Percentiles rank a stretch among this genome's conserved stretches.
phyloP scores from a whole-genome alignment of 2,113 vertebrate species.

The Halcyon malimbica region DNA sequence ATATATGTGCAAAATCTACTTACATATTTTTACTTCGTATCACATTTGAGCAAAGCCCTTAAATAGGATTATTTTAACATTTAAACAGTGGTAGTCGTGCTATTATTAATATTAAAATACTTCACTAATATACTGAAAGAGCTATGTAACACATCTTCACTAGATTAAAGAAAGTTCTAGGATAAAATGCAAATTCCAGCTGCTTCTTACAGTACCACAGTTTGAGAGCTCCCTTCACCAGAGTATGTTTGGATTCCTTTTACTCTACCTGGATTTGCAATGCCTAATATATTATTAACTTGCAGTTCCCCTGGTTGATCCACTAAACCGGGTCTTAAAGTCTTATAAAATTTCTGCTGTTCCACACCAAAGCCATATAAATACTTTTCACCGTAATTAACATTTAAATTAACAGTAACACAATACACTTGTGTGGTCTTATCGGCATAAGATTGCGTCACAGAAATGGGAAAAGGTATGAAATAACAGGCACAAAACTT shows the following conservation, averaged over 20 bases:
- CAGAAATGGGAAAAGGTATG: not conserved
- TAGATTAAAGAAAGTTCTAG: constrained; percentile 4
- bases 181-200: constrained; percentile 25
- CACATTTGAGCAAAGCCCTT: not conserved
- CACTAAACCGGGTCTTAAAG: constrained; percentile 34
- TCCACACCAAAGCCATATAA: not conserved
- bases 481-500: not conserved
- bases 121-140: not conserved
- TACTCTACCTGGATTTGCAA: constrained; percentile 34
- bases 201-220: not conserved
- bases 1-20: not conserved
- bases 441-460: not conserved
- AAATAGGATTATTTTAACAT: constrained; percentile 39
- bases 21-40: constrained; percentile 1
- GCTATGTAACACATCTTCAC: not conserved
- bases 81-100: constrained; percentile 33
- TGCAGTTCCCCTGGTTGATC: constrained; percentile 1
- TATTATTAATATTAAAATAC: constrained; percentile 46
- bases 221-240: not conserved
- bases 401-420: constrained; percentile 30
- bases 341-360: constrained; percentile 31
- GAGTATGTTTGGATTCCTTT: constrained; percentile 11
- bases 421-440: not conserved
- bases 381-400: constrained; percentile 8
- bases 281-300: constrained; percentile 36